Conservation (phyloP, 1,140 invertebrate species). For the Caerostris darwini region DNA sequence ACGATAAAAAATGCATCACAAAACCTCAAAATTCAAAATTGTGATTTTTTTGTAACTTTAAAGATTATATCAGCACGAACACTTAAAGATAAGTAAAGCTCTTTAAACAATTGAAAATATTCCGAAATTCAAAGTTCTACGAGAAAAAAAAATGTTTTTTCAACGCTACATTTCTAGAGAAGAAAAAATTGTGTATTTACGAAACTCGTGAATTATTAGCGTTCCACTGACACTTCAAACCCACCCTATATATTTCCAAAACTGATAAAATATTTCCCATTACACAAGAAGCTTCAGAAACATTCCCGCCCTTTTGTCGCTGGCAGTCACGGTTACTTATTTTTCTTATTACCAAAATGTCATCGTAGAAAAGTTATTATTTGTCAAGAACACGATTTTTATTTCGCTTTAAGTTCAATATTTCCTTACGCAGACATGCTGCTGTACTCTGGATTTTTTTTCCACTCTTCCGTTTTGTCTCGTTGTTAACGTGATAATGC, state of each 20-base stretch:
- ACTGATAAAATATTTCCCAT: constrained; percentile 67
- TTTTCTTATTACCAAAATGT: constrained; percentile 69
- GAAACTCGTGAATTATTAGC: constrained; percentile 54
- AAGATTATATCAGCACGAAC: too few species aligned
- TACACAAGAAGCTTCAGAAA: constrained; percentile 27
- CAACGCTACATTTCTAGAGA: not conserved
- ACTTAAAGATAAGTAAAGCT: not conserved
- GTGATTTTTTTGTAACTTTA: too few species aligned
- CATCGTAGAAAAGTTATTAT: constrained; percentile 65
- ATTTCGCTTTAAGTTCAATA: constrained; percentile 62
- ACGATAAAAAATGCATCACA: too few species aligned
- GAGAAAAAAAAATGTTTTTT: not conserved
- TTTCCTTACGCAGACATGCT: constrained; percentile 7
- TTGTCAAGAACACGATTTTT: constrained; percentile 67
- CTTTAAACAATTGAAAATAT: not conserved
- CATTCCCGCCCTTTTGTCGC: constrained; percentile 27
- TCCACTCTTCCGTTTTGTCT: not conserved
- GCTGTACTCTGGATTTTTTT: not conserved
- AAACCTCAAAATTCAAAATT: too few species aligned
- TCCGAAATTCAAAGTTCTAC: not conserved
- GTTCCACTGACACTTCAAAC: constrained; percentile 38
- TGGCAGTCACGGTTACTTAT: constrained; percentile 33
- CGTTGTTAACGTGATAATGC: constrained; percentile 58
- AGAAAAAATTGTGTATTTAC: constrained; percentile 15
- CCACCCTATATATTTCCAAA: constrained; percentile 62